These are phyloP conservation scores for Rhinopomastus cyanomelas DNA, from an alignment of 2,113 vertebrate genomes.

Conservation along the genomic window DNA sequence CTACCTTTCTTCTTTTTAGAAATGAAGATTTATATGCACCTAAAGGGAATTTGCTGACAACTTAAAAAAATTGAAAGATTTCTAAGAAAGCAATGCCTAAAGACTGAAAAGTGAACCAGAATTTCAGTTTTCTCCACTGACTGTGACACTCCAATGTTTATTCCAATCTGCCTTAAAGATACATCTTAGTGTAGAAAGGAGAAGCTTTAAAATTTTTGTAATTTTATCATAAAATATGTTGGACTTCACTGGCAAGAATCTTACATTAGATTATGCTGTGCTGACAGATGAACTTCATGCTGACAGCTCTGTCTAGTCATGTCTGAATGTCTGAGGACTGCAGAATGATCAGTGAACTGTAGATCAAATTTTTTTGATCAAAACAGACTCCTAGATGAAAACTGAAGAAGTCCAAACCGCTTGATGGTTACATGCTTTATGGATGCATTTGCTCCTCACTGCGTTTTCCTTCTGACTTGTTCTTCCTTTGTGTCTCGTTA, in stretches of 20 bases:
- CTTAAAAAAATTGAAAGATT: neutral
- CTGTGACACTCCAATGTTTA: neutral
- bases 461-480: neutral
- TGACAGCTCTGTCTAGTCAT: neutral
- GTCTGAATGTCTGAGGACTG: neutral
- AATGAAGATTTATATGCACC: neutral
- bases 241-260: neutral
- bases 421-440: neutral
- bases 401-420: neutral
- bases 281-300: neutral
- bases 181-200: neutral
- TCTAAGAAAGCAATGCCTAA: neutral
- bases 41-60: constrained; percentile 4
- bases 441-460: neutral
- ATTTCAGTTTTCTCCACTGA: neutral
- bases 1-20: constrained; percentile 4
- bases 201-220: neutral
- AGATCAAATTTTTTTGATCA: neutral
- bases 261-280: neutral
- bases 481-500: neutral
- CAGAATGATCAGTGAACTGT: neutral
- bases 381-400: neutral
- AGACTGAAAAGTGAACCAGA: neutral
- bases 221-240: neutral
- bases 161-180: neutral